These are phyloP conservation scores for Dryas iulia DNA, from an alignment of 1,140 invertebrate genomes.

Conservation along the genomic window DNA sequence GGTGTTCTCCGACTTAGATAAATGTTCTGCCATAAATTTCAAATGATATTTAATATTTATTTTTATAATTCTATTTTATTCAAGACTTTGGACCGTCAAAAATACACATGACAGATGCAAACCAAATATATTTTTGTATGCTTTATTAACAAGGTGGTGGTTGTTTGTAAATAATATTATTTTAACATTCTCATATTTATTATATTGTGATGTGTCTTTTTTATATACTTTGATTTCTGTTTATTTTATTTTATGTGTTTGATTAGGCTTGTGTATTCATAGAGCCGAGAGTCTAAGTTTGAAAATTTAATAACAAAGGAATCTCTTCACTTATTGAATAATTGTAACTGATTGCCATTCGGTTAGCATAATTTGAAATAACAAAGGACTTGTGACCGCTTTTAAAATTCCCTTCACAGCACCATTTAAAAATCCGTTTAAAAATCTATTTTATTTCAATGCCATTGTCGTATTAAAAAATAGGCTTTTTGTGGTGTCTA, in stretches of 20 bases:
- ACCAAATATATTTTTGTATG: conserved; percentile 40
- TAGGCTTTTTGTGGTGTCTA: conserved; percentile 48
- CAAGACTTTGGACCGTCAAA: conserved; percentile 57
- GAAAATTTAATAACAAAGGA: neutral
- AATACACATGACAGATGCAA: conserved; percentile 65
- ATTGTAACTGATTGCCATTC: neutral
- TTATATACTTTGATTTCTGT: conserved; percentile 11
- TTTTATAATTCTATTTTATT: conserved; percentile 12
- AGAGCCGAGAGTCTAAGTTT: conserved; percentile 45
- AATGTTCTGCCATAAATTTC: neutral
- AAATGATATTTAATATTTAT: neutral
- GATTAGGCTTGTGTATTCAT: conserved; percentile 59
- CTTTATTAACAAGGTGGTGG: conserved; percentile 73
- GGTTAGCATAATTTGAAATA: neutral
- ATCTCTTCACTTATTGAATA: neutral
- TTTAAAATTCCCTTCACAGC: conserved; percentile 34
- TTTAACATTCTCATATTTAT: conserved; percentile 31
- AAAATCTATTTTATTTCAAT: conserved; percentile 47
- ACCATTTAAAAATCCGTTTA: conserved; percentile 29
- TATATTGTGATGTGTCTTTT: conserved; percentile 32
- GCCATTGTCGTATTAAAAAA: conserved; percentile 53
- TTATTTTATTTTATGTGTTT: conserved; percentile 21
- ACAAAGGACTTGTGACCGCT: conserved; percentile 9
- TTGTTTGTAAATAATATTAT: conserved; percentile 50
- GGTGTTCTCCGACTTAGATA: neutral